Base-by-base conservation (phyloP, 2,113 vertebrate species). In the Chamaea fasciata region DNA sequence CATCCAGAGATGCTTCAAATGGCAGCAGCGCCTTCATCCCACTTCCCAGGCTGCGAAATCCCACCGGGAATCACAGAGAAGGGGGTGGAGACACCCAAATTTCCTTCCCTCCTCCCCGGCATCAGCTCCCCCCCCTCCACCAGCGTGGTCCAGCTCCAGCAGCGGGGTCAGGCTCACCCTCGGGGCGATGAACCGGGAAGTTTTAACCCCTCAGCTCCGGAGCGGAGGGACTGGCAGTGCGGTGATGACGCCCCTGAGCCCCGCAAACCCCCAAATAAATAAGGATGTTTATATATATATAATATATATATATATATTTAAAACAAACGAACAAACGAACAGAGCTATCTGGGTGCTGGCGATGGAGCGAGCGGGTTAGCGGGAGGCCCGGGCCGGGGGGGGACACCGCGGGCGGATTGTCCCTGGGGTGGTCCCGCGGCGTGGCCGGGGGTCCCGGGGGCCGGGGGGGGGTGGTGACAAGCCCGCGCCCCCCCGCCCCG, bases 251-350 rank as follows among this genome's bases (percentile, higher is more conserved):
- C 23, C 24, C 50, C 42, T 8, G 41, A 7, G 6, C 8, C 26
- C 13, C 15, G 20, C 8, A 2, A 8, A 0, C 31, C 37, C 77
- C 39, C 60, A n/a, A 83, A 90, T 77, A 69, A 90, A 76, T 69
- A 55, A 83, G 79, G 79, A 89, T 83, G 70, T 89, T 89, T 82
- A 44, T 89, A 82, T 89, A 89, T 88, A 89, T 81, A 89, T 87
- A 87, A 28, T 31, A 88, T 88, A 89, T 89, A 80, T 88, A 88
- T 88, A 88, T 88, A 88, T 88, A 88, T 80, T 87, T 87, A 79
- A 87, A 87, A 87, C 85, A 79, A 87, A 87, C 84, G 31, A 70
- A 87, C 84, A 30, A 79, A 87, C 74, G 9, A 63, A 87, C 84
- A 87, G 74, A 87, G 84, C 84, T 87, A 46, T 87, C 84, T 62